These are phyloP conservation scores for Glaucopsyche alexis DNA, from an alignment of 2,888 invertebrate species.

Conservation along the genomic window DNA sequence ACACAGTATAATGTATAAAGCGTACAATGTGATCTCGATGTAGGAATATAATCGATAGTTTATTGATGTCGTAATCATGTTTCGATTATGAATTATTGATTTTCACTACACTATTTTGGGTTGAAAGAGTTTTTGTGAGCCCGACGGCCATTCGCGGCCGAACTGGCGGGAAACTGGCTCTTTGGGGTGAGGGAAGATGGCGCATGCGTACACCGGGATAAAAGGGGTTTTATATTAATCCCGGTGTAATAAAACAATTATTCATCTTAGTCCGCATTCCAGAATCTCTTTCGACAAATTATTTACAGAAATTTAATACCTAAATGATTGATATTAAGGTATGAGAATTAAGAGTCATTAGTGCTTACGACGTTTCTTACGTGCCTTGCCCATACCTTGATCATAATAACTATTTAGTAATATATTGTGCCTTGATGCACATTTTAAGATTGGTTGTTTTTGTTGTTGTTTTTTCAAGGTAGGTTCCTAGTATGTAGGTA, in stretches of 20 bases:
- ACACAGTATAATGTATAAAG: constrained; percentile 53
- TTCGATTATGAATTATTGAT: constrained; percentile 30
- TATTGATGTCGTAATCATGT: constrained; percentile 32
- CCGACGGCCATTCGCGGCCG: constrained; percentile 47
- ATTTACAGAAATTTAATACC: neutral
- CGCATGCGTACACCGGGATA: constrained; percentile 59
- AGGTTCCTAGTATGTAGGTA: no score
- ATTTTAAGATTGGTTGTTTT: no score
- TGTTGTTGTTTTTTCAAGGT: no score
- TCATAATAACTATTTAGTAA: neutral
- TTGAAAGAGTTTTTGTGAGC: constrained; percentile 41
- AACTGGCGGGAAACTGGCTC: constrained; percentile 60
- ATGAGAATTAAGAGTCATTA: no score
- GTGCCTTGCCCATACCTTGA: no score
- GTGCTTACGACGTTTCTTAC: no score
- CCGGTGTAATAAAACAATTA: constrained; percentile 13
- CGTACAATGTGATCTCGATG: neutral
- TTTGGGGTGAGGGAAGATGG: constrained; percentile 46
- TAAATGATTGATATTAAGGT: no score
- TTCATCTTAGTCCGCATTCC: neutral
- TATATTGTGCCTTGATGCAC: no score
- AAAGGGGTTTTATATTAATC: constrained; percentile 40
- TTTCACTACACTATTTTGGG: constrained; percentile 43
- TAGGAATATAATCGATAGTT: constrained; percentile 7
- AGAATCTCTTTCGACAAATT: neutral